Evolutionary conservation across 2,888 invertebrate genomes (phyloP), one percentile per base, ranked within the genome.

Genomic region (Ophion costatus): DNA sequence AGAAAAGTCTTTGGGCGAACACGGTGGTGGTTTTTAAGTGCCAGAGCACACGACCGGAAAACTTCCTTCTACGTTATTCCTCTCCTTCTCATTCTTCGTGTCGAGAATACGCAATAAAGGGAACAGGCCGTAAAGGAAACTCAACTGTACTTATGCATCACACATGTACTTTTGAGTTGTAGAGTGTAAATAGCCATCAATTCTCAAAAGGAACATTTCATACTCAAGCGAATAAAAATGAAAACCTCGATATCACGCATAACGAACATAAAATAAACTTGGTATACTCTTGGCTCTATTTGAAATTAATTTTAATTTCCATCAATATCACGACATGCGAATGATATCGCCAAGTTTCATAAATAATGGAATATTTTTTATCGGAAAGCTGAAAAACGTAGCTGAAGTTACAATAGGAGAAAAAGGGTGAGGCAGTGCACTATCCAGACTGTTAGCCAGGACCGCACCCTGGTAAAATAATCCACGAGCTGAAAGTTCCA

Each of bases 381-480:
- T n/a, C 22, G 61, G 2, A 24, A 59, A 20, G 67, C 45, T 38
- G 20, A 14, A 33, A 73, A 73, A 59, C 0, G n/a, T 6, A 20
- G 17, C 17, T n/a, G 0, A 20, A 20, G n/a, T 7, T 7, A 66
- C 42, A 42, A 77, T 71, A 51, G 79, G 59, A 61, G 69, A 33
- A 84, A 80, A 80, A 84, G 82, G 82, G 74, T 80, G 83, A 77
- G 81, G 85, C 74, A 59, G 33, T 66, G 14, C 11, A 42, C 20
- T 20, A 70, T 42, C 38, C 71, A 17, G 42, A 45, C 20, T 63
- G 33, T 71, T 70, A 61, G 82, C 74, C 73, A 59, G n/a, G 57
- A 67, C 78, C 89, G 87, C 87, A 88, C 88, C 89, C 83, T 81
- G 85, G 84, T 45, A 69, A 80, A 80, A 80, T 80, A 76, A 79